Evolutionary conservation across 2,797 vertebrate genomes (phyloP).

Genomic region (Pygocentrus nattereri): DNA sequence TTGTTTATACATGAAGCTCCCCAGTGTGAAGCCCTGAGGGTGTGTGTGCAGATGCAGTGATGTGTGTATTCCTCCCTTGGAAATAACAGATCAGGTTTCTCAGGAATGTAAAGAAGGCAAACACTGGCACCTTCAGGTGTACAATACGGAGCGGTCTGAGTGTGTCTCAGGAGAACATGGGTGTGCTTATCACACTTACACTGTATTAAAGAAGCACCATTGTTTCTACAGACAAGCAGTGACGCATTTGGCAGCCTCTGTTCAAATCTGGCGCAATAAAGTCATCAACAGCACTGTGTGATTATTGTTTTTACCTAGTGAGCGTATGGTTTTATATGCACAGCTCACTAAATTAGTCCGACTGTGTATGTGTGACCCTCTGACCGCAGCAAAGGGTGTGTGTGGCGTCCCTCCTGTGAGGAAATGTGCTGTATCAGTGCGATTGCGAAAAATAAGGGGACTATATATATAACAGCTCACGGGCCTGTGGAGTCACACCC

Average conservation of each 20-base stretch:
- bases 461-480: constrained; percentile 68
- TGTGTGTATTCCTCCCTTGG: constrained; percentile 15
- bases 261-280: neutral
- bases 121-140: neutral
- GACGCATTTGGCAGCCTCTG: neutral
- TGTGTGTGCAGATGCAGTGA: neutral
- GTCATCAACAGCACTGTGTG: neutral
- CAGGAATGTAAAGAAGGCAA: neutral
- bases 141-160: neutral
- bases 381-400: constrained; percentile 36
- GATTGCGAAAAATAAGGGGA: constrained; percentile 54
- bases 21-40: neutral
- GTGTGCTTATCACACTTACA: too few species aligned
- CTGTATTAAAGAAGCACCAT: neutral
- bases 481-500: constrained; percentile 68
- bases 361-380: constrained; percentile 20
- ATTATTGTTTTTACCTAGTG: neutral
- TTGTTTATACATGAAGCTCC: neutral
- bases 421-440: constrained; percentile 68
- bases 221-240: neutral
- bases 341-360: neutral
- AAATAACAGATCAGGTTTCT: constrained; percentile 17
- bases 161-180: neutral
- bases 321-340: neutral
- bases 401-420: constrained; percentile 37